phyloP scores from a whole-genome alignment of 2,113 vertebrate genomes.

The Aythya baeri region DNA sequence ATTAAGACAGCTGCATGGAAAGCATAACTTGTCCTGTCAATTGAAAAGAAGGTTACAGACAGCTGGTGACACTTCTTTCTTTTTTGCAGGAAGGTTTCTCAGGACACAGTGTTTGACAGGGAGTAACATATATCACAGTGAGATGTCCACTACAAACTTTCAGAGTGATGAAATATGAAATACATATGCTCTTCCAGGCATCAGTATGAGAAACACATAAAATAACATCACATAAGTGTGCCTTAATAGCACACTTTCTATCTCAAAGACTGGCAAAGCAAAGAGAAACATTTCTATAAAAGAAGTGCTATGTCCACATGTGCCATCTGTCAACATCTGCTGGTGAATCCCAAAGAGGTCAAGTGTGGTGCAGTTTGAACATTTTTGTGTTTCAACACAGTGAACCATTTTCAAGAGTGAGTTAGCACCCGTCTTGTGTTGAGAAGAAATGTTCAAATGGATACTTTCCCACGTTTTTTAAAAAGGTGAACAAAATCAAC shows the following conservation, averaged over 20 bases:
- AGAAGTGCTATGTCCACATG: neutral
- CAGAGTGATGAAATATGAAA: slow-evolving; percentile 2
- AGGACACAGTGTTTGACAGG: neutral
- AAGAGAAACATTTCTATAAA: slow-evolving; percentile 18
- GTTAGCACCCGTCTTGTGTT: neutral
- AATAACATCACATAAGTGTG: neutral
- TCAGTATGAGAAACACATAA: neutral
- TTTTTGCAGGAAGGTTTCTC: neutral
- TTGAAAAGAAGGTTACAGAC: neutral
- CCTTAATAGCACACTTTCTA: neutral
- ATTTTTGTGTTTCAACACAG: neutral
- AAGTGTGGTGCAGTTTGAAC: neutral
- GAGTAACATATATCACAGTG: neutral
- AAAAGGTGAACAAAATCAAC: neutral
- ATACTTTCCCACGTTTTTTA: neutral
- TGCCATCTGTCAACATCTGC: slow-evolving; percentile 7
- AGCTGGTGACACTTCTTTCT: neutral
- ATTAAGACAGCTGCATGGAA: slow-evolving; percentile 25
- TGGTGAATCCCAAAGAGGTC: neutral
- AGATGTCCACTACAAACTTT: neutral
- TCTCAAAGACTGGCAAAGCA: slow-evolving; percentile 22
- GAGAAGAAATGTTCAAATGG: neutral
- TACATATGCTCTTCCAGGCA: neutral
- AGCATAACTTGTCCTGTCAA: neutral
- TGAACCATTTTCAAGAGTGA: neutral